Conservation (phyloP, 37 sponge, comb jelly and placozoan species). For the Mnemiopsis leidyi region DNA sequence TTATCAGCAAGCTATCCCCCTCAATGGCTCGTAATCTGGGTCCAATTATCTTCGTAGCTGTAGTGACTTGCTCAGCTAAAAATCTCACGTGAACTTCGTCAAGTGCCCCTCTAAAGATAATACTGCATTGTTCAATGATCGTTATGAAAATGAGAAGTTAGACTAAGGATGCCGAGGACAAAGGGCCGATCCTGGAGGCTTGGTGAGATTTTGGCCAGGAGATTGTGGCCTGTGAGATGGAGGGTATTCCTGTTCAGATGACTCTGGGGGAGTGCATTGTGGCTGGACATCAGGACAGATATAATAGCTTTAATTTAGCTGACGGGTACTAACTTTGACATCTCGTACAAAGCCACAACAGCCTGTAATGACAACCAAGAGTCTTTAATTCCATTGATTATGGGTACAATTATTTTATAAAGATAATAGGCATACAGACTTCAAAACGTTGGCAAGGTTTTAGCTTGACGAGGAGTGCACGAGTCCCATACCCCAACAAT, state of each 20-base stretch:
- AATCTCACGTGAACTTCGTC: not conserved
- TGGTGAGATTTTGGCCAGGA: not conserved
- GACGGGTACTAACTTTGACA: conserved; percentile 43
- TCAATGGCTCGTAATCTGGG: not conserved
- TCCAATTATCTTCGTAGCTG: not conserved
- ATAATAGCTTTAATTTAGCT: conserved; percentile 29
- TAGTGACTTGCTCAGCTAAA: not conserved
- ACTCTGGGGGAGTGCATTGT: not conserved
- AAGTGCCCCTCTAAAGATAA: not conserved
- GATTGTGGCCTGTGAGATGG: not conserved
- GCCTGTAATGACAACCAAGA: not conserved
- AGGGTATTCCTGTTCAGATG: not conserved
- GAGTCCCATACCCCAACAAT: not conserved
- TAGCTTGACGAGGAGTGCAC: not conserved
- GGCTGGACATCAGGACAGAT: not conserved
- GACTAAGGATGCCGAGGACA: not conserved
- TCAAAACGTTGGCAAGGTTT: not conserved
- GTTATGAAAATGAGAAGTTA: not conserved
- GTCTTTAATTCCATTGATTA: conserved; percentile 46
- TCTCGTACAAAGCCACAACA: not conserved
- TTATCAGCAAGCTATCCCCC: not conserved
- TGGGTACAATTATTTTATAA: not conserved
- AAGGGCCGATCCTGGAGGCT: not conserved
- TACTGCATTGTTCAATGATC: not conserved
- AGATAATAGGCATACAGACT: not conserved